Conservation (phyloP, 2,113 vertebrate genomes). For the Alectura lathami region DNA sequence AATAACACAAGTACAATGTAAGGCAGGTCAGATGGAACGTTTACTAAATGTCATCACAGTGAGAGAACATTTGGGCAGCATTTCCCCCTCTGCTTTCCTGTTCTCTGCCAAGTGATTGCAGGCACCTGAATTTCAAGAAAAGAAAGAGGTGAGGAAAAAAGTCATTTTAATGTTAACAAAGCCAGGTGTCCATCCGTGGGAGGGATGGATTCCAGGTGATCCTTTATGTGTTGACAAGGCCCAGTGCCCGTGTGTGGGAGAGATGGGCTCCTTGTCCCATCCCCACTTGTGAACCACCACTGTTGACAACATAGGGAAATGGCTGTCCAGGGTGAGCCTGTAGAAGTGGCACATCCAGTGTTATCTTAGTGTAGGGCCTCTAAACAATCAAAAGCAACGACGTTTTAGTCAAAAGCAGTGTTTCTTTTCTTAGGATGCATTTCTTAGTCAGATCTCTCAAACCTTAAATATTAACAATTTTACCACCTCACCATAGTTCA, state of each 20-base stretch:
- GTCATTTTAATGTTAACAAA: neutral
- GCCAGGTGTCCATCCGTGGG: neutral
- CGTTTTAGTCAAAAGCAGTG: neutral
- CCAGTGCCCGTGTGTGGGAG: neutral
- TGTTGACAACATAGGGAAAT: neutral
- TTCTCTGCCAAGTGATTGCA: neutral
- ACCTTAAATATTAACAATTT: neutral
- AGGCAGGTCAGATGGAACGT: neutral
- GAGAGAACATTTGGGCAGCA: neutral
- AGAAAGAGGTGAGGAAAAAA: neutral
- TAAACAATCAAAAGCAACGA: neutral
- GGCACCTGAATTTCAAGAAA: neutral
- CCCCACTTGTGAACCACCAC: neutral
- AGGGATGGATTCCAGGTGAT: neutral
- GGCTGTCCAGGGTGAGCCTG: neutral
- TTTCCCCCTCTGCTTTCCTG: neutral
- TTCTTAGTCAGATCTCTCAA: neutral
- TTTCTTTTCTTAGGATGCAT: neutral
- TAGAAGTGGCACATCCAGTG: neutral
- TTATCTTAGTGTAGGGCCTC: neutral
- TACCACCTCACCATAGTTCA: neutral
- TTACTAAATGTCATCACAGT: neutral
- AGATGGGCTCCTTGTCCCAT: neutral
- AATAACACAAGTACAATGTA: neutral
- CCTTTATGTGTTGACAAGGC: neutral